Evolutionary conservation across 35 echinoderm and acorn worm species (phyloP).

Genomic region (Ptychodera flava): DNA sequence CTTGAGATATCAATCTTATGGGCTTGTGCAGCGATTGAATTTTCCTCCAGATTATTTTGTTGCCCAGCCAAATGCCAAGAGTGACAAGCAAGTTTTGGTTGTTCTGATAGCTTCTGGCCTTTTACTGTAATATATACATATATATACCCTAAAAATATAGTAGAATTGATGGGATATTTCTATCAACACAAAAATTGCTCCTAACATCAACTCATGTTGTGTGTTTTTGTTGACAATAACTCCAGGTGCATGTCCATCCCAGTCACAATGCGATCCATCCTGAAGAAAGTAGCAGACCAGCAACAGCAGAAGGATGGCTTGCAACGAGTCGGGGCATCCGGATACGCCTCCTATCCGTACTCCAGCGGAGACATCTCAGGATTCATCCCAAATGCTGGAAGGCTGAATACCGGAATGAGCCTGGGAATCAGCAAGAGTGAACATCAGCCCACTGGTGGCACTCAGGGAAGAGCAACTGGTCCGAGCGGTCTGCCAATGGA

Average conservation of each 20-base stretch:
- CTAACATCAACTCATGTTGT: too few relatives aligned
- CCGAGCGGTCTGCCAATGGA: neutral
- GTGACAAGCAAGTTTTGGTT: too few relatives aligned
- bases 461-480: neutral
- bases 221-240: too few relatives aligned
- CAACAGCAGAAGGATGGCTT: neutral
- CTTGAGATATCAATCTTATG: too few relatives aligned
- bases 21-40: too few relatives aligned
- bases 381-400: neutral
- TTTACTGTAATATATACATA: too few relatives aligned
- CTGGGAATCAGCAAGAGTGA: neutral
- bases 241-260: slow-evolving; percentile 64
- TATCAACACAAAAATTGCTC: too few relatives aligned
- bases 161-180: too few relatives aligned
- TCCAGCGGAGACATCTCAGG: neutral
- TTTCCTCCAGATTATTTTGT: too few relatives aligned
- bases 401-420: neutral
- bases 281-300: slow-evolving; percentile 59
- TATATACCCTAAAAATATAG: too few relatives aligned
- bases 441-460: neutral
- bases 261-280: slow-evolving; percentile 90
- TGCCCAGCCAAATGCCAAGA: too few relatives aligned
- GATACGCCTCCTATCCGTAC: neutral
- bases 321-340: neutral
- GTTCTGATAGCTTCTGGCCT: too few relatives aligned